Evolutionary conservation across 2,888 invertebrate species (phyloP).

Genomic region (Ophioninae sp.): DNA sequence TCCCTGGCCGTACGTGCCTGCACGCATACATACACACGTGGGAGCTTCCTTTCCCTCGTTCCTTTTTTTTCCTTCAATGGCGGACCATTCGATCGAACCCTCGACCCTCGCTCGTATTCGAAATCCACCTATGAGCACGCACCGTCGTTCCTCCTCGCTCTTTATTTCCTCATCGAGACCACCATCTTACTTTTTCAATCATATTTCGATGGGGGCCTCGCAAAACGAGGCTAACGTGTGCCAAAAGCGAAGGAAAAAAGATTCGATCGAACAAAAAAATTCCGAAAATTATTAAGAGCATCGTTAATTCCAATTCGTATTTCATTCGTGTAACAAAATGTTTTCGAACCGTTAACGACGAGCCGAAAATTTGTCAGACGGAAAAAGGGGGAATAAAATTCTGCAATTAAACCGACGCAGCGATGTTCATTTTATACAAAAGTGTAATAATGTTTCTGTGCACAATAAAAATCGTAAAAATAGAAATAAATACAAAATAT

Average conservation of each 20-base stretch:
- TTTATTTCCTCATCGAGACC: constrained; percentile 55
- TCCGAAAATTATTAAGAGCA: neutral
- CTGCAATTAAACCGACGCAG: neutral
- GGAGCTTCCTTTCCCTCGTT: constrained; percentile 42
- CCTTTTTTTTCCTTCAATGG: constrained; percentile 58
- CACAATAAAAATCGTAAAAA: neutral
- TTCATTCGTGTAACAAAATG: neutral
- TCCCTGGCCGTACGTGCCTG: constrained; percentile 54
- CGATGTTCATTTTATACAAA: neutral
- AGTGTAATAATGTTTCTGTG: neutral
- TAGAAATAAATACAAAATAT: neutral
- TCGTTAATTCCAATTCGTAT: neutral
- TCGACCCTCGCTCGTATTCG: constrained; percentile 60
- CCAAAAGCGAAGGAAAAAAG: neutral
- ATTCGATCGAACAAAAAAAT: neutral
- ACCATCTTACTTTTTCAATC: constrained; percentile 62
- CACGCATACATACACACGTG: constrained; percentile 6
- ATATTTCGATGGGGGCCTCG: constrained; percentile 33
- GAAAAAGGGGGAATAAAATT: neutral
- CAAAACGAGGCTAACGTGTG: neutral
- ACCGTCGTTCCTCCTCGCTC: constrained; percentile 44
- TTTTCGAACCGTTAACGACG: neutral
- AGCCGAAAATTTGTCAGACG: neutral
- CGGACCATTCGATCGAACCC: constrained; percentile 62
- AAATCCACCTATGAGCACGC: constrained; percentile 60